Evolutionary conservation across 2,113 vertebrate genomes (phyloP).

Genomic region (Leptocoma aspasia): DNA sequence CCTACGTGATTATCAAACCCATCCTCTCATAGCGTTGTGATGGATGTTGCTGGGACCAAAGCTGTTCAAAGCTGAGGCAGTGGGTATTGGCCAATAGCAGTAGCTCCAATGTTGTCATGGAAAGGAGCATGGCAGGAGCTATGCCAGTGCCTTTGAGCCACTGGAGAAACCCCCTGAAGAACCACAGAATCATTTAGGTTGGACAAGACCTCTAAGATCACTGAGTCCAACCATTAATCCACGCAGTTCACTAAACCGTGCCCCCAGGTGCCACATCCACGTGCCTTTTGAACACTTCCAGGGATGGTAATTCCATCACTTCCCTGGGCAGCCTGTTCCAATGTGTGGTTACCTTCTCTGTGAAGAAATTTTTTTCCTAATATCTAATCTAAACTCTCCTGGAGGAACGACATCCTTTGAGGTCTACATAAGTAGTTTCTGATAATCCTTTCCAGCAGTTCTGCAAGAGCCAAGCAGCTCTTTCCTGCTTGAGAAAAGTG

Average conservation of each 20-base stretch:
- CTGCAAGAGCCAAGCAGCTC: neutral
- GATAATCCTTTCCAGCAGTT: neutral
- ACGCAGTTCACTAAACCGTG: neutral
- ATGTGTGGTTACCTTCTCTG: neutral
- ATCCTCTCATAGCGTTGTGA: neutral
- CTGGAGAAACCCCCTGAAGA: neutral
- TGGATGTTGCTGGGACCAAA: neutral
- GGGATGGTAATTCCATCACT: neutral
- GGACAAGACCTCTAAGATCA: neutral
- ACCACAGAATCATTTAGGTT: neutral
- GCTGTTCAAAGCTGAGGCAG: neutral
- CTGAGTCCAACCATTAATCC: accelerated
- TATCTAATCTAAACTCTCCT: neutral
- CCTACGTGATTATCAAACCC: neutral
- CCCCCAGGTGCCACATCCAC: neutral
- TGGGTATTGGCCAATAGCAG: accelerated
- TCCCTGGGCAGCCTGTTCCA: neutral
- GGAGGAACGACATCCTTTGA: neutral
- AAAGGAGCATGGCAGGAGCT: neutral
- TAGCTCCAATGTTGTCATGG: accelerated
- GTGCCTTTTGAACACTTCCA: neutral
- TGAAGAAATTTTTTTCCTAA: neutral
- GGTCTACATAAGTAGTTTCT: neutral
- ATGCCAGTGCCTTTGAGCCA: neutral
- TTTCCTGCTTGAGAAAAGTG: neutral